A percentile compares a stretch with the other conserved stretches of the same genome.
Conservation (phyloP, 2,888 invertebrate species). For the Eudemis profundana region DNA sequence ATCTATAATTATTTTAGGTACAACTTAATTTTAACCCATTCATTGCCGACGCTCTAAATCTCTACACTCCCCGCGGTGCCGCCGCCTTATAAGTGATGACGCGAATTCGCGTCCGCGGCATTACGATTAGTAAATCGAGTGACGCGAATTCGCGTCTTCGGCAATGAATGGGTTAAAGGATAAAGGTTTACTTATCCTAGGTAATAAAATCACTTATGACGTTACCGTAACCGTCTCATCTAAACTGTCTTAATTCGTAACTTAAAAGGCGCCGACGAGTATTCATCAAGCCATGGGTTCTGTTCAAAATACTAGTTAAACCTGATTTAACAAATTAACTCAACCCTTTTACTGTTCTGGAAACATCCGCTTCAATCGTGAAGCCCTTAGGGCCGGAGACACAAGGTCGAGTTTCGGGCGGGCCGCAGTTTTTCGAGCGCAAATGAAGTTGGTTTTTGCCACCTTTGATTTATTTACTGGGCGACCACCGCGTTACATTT, state of each 20-base stretch:
- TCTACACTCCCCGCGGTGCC: too few relatives aligned
- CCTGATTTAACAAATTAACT: slow-evolving; percentile 49
- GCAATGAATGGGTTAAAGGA: too few relatives aligned
- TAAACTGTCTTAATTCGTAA: slow-evolving; percentile 52
- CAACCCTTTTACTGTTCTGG: neutral
- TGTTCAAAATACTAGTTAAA: slow-evolving; percentile 55
- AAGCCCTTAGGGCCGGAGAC: neutral
- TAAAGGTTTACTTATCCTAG: neutral
- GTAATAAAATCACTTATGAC: slow-evolving; percentile 19
- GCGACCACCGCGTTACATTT: slow-evolving; percentile 71
- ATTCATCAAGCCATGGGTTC: slow-evolving; percentile 56
- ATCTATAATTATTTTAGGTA: too few relatives aligned
- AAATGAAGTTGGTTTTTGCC: slow-evolving; percentile 22
- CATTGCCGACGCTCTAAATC: too few relatives aligned
- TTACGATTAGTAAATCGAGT: too few relatives aligned
- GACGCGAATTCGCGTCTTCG: too few relatives aligned
- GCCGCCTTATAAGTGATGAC: too few relatives aligned
- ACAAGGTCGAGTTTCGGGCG: slow-evolving; percentile 6
- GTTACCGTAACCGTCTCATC: slow-evolving; percentile 23
- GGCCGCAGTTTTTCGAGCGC: neutral
- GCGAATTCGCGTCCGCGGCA: too few relatives aligned
- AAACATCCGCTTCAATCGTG: neutral
- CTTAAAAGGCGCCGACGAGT: slow-evolving; percentile 65
- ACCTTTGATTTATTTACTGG: slow-evolving; percentile 71
- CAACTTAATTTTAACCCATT: too few relatives aligned